A percentile compares a stretch with the other conserved stretches of the same genome.
Evolutionary conservation across 2,113 vertebrate genomes (phyloP).

Genomic region (Neolamprologus modestus): DNA sequence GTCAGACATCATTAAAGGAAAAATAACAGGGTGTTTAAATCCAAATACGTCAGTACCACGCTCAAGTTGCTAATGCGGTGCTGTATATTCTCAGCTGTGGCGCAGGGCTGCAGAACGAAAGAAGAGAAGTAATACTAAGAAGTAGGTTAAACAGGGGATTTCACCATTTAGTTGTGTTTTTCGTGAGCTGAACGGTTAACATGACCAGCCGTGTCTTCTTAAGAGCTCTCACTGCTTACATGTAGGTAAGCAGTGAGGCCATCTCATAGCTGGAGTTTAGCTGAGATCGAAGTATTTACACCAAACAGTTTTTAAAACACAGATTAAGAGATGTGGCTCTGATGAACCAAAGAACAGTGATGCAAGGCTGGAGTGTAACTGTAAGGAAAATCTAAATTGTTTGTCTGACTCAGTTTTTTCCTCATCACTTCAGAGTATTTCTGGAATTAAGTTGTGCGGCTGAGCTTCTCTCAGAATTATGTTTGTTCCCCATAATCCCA

Average conservation of each 20-base stretch:
- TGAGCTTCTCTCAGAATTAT: slow-evolving; percentile 7
- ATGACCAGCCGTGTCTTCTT: not conserved
- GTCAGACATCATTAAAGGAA: not conserved
- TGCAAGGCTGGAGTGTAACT: not conserved
- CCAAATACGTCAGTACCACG: not conserved
- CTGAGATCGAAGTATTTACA: not conserved
- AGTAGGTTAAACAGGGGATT: not conserved
- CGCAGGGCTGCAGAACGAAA: not conserved
- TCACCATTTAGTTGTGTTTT: not conserved
- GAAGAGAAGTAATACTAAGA: not conserved
- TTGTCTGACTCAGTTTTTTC: not conserved
- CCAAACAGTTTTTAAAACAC: not conserved
- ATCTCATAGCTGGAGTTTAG: not conserved
- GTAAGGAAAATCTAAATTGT: not conserved
- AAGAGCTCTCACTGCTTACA: not conserved
- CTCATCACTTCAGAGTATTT: not conserved
- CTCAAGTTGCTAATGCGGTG: not conserved
- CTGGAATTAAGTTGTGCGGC: slow-evolving; percentile 10
- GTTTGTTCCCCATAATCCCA: slow-evolving; percentile 27
- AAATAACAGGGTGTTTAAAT: not conserved
- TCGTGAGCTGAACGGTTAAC: not conserved
- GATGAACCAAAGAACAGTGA: not conserved
- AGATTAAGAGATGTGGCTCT: not conserved
- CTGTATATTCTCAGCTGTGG: not conserved
- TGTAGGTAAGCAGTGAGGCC: not conserved